phyloP scores from a whole-genome alignment of 2,888 invertebrate species.

The Byasa hedistus region DNA sequence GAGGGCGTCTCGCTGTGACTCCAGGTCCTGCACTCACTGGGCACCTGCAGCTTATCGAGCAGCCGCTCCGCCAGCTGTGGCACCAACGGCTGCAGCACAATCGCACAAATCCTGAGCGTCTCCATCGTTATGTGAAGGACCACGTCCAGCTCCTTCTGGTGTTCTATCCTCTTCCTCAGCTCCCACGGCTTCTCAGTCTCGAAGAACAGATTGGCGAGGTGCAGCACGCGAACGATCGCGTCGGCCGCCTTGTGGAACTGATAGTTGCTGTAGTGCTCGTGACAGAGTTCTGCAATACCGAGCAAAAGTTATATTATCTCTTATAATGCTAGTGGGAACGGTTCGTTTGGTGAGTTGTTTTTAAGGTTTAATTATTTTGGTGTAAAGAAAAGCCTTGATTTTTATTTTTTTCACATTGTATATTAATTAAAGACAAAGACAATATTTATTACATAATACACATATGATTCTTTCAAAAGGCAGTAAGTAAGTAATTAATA shows the following conservation, averaged over 20 bases:
- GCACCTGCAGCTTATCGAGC: constrained; percentile 83
- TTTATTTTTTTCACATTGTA: too few relatives aligned
- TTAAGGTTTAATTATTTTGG: too few relatives aligned
- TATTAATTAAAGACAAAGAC: too few relatives aligned
- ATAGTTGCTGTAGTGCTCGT: constrained; percentile 84
- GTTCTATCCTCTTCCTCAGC: constrained; percentile 81
- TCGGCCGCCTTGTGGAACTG: constrained; percentile 93
- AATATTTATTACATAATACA: too few relatives aligned
- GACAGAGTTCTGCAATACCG: constrained; percentile 78
- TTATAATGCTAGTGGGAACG: too few relatives aligned
- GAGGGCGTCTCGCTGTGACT: constrained; percentile 61
- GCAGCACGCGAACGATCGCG: constrained; percentile 85
- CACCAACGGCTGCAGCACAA: constrained; percentile 92
- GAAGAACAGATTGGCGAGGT: constrained; percentile 91
- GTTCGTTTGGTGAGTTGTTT: too few relatives aligned
- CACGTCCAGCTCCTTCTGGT: constrained; percentile 82
- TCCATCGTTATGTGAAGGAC: constrained; percentile 92
- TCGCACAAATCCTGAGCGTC: constrained; percentile 84
- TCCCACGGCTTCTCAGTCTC: constrained; percentile 94
- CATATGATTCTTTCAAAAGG: too few relatives aligned
- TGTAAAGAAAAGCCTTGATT: too few relatives aligned
- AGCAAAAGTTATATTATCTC: too few relatives aligned
- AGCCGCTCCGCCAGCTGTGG: constrained; percentile 85
- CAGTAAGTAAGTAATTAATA: too few relatives aligned
- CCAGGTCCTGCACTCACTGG: constrained; percentile 56